phyloP scores from a whole-genome alignment of 2,113 vertebrate species.

The human region DNA sequence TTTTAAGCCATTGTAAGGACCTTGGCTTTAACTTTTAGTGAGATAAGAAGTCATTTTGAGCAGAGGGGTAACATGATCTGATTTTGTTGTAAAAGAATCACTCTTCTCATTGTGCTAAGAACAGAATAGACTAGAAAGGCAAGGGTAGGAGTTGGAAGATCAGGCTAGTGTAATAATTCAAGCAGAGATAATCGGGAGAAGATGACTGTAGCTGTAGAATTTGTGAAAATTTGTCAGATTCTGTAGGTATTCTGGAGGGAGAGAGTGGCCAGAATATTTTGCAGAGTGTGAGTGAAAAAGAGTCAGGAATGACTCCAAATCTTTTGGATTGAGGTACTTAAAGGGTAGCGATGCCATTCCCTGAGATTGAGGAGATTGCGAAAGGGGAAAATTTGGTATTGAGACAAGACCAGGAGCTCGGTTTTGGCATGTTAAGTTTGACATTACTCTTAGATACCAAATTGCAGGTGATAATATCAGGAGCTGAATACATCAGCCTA shows the following conservation, averaged over 20 bases:
- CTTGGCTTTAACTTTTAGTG: neutral
- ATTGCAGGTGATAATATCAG: neutral
- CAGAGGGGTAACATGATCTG: neutral
- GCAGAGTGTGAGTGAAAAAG: neutral
- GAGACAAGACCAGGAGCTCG: neutral
- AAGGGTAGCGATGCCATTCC: neutral
- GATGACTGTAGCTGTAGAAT: neutral
- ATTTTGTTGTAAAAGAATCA: neutral
- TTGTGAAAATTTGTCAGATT: neutral
- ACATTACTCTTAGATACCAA: neutral
- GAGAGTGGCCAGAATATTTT: neutral
- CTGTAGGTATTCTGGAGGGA: neutral
- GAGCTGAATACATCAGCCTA: neutral
- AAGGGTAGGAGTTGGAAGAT: neutral
- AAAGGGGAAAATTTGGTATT: neutral
- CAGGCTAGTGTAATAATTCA: neutral
- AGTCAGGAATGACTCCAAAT: neutral
- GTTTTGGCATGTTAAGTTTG: neutral
- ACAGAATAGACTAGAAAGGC: neutral
- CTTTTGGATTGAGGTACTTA: neutral
- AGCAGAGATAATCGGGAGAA: neutral
- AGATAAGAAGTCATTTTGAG: neutral
- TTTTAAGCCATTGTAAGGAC: neutral
- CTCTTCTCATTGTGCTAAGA: neutral
- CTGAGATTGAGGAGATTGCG: neutral